A percentile compares a stretch with the other conserved stretches of the same genome.
Evolutionary conservation across 2,113 vertebrate genomes (phyloP).

Genomic region (Hypomesus transpacificus): DNA sequence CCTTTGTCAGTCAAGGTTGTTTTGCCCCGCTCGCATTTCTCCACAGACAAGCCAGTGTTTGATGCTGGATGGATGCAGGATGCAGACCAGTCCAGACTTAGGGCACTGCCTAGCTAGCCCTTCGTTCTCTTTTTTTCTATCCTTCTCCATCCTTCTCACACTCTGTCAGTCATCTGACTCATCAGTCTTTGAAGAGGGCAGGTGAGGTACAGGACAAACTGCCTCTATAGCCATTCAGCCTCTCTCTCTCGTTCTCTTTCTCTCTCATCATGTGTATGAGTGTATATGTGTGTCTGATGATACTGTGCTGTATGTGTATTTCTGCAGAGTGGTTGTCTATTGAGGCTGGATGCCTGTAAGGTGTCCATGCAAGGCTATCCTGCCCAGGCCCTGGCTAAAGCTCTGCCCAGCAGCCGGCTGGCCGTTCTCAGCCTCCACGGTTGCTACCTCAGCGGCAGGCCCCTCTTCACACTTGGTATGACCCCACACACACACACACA

Average conservation of each 20-base stretch:
- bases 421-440: constrained; percentile 68
- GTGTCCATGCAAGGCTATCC: constrained; percentile 62
- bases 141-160: background rate
- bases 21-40: background rate
- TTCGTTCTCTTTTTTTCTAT: background rate
- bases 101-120: background rate
- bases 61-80: background rate
- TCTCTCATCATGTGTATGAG: background rate
- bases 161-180: background rate
- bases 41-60: background rate
- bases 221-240: too few species aligned
- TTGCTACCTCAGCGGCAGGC: constrained; percentile 67
- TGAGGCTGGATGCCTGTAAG: constrained; percentile 68
- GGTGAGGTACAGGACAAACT: too few species aligned
- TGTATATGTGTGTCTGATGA: too few species aligned
- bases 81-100: background rate
- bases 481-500: constrained; percentile 2
- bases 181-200: too few species aligned
- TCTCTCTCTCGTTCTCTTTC: constrained; percentile 7
- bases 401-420: constrained; percentile 68
- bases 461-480: constrained; percentile 72
- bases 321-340: constrained; percentile 70
- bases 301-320: constrained; percentile 11
- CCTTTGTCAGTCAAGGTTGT: constrained; percentile 4
- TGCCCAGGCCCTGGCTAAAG: constrained; percentile 63